Base-by-base conservation (phyloP, 2,113 vertebrate species). In the Brachyhypopomus gauderio region DNA sequence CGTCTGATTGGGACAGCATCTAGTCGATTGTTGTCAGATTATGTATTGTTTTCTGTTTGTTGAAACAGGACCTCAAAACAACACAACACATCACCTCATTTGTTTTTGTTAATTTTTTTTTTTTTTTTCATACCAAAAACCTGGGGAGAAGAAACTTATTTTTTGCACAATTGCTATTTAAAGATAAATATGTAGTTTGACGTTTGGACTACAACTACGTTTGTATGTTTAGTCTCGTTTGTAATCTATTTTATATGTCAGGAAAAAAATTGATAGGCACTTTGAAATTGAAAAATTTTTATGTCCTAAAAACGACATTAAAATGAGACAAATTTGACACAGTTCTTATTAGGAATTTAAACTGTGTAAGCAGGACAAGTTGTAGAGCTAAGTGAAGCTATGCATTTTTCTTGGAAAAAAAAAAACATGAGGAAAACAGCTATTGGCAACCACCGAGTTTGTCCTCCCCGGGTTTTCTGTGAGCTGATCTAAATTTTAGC, bases 21-120 rank as follows among this genome's bases (percentile, higher is more conserved):
- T 87, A 85, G 86, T 90, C 89, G 86, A 90, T 91, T 90, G 86
- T 91, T 90, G 83, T 91, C 87, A 78, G 92, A 88, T 92, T 88
- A 89, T 90, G 91, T 93, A 88, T 94, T 91, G 89, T 94, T 93
- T 92, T 93, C 93, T 93, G 93, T 95, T 94, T 94, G 88, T 93
- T 92, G 89, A 93, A 94, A 93, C 93, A 94, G 93, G 93, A 94
- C 92, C 94, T 95, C 89, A 85, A 84, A 92, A 94, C 89, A 92
- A 93, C 92, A 93, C 93, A 95, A 94, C 93, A 91, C 94, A 95
- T 93, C 94, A 95, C 94, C 92, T 95, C 94, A 95, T 93, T 93
- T 93, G 86, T 90, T 85, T 89, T 86, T 88, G 45, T 52, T 30
- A 30, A 80, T 73, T 89, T 88, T 75, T 86, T 87, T 83, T 79